These are phyloP conservation scores for Hippocampus guttulatus DNA, from an alignment of 2,113 vertebrate genomes.

Conservation along the genomic window DNA sequence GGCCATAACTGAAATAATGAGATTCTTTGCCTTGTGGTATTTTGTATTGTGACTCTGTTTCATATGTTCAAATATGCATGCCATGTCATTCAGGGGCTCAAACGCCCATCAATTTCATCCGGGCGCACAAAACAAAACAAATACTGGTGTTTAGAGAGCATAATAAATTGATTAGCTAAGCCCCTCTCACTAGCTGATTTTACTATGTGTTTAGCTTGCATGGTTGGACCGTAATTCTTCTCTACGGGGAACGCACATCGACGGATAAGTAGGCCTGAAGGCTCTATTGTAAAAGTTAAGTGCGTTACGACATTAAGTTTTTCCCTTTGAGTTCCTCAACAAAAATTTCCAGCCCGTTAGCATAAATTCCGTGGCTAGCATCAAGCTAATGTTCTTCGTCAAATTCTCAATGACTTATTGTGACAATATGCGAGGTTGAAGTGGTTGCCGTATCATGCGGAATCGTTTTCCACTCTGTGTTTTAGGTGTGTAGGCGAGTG, in stretches of 20 bases:
- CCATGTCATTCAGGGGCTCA: neutral
- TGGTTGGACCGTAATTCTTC: too few relatives aligned
- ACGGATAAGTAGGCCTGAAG: too few relatives aligned
- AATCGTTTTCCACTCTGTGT: neutral
- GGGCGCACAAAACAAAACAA: neutral
- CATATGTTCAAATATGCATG: neutral
- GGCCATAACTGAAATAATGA: constrained; percentile 32
- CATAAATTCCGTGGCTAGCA: too few relatives aligned
- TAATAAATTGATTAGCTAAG: neutral
- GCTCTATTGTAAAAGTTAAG: too few relatives aligned
- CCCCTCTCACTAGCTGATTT: too few relatives aligned
- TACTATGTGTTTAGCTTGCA: too few relatives aligned
- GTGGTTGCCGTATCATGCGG: neutral
- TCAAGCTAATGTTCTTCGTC: too few relatives aligned
- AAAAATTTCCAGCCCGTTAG: too few relatives aligned
- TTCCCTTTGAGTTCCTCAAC: too few relatives aligned
- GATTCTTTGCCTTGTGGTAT: constrained; percentile 9
- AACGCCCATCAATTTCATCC: neutral
- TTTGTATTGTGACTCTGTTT: constrained; percentile 14
- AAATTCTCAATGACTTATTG: too few relatives aligned
- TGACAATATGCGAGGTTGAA: neutral
- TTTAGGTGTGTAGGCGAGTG: constrained; percentile 55
- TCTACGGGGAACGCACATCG: too few relatives aligned
- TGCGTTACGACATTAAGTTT: too few relatives aligned
- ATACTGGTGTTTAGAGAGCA: neutral